A percentile compares a stretch with the other conserved stretches of the same genome.
Evolutionary conservation across 2,888 invertebrate species (phyloP).

Genomic region (Erebia ligea): DNA sequence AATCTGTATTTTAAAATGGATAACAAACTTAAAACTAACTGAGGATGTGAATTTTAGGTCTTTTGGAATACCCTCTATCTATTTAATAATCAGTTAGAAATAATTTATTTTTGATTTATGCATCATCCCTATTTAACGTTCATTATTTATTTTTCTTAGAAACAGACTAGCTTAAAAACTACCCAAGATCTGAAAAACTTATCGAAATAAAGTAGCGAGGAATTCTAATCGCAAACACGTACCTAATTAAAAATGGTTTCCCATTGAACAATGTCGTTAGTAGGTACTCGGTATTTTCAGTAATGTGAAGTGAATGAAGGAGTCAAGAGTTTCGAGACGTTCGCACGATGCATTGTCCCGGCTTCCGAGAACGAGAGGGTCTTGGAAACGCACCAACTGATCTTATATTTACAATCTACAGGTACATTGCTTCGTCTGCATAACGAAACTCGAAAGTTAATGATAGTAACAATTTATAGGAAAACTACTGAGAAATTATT

Average conservation of each 20-base stretch:
- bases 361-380: constrained; percentile 51
- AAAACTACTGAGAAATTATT: neutral
- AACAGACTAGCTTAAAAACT: too few relatives aligned
- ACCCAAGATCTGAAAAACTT: too few relatives aligned
- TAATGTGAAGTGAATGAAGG: constrained; percentile 25
- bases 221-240: neutral
- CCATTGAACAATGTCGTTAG: constrained; percentile 11
- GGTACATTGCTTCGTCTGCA: constrained; percentile 5
- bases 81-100: too few relatives aligned
- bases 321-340: constrained; percentile 45
- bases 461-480: neutral
- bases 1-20: too few relatives aligned
- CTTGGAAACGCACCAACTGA: constrained; percentile 50
- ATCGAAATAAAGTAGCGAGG: neutral
- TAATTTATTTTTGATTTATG: too few relatives aligned
- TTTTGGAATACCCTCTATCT: too few relatives aligned
- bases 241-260: neutral
- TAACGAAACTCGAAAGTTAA: neutral
- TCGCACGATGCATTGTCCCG: constrained; percentile 55
- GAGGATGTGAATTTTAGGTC: too few relatives aligned
- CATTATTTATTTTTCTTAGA: too few relatives aligned
- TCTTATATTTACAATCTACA: constrained; percentile 46
- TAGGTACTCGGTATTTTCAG: constrained; percentile 11
- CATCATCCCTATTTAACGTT: too few relatives aligned
- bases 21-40: too few relatives aligned